Evolutionary conservation across 2,113 vertebrate species (phyloP), one percentile per base, ranked within the genome.

Genomic region (Phalacrocorax carbo): DNA sequence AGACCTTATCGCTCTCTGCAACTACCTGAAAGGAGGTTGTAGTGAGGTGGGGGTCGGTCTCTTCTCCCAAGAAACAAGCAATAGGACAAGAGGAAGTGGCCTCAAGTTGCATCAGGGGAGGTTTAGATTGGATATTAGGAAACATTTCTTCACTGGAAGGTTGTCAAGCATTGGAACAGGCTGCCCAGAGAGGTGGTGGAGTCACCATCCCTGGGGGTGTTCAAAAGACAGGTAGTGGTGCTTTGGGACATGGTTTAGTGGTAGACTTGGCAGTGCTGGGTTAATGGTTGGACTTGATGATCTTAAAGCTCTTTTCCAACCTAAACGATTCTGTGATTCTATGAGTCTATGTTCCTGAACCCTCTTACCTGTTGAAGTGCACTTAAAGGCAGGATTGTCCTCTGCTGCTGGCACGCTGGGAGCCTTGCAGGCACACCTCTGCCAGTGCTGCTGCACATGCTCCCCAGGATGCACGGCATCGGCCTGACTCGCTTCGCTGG

Each of bases 321-420:
- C n/a, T 38, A 38, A 38, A 17, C 3, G 9, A 38, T 36, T 54
- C 27, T 54, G 52, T 15, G 52, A 55, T 55, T 38, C n/a, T n/a
- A 10, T 23, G 34, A 60, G n/a, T n/a, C 58, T 60, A 46, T 2
- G 23, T 17, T 61, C 49, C 29, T 87, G 40, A 57, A 14, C 30
- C 15, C 60, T 64, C 96, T 97, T 98, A 99, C 99, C 99, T 99
- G 98, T 85, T 75, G 96, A 96, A 92, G 97, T 97, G 75, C 95
- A 90, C 94, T 92, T 98, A 68, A 97, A 92, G 30, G 90, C 61
- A 61, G 97, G 94, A 85, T 81, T 98, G 52, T 99, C 99, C 52
- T 99, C 99, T 84, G 92, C 73, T 49, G 72, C 17, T 2, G 32
- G 44, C 64, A 66, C 42, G 34, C 57, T 36, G 2, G 86, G 97